Evolutionary conservation across 2,113 vertebrate species (phyloP).

Genomic region (Psittacus erithacus): DNA sequence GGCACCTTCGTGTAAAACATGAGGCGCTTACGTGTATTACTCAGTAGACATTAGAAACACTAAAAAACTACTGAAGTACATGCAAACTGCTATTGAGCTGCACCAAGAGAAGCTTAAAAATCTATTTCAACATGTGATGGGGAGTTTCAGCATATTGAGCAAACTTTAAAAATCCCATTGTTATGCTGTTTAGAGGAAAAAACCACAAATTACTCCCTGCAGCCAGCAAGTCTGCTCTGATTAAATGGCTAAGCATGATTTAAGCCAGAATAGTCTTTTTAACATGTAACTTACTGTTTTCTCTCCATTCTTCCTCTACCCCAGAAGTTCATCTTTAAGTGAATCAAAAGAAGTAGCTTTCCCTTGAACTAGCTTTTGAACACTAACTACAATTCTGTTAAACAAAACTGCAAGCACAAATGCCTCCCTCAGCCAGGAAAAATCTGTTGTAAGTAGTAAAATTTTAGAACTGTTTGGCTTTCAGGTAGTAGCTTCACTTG

Average conservation of each 20-base stretch:
- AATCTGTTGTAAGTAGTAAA: neutral
- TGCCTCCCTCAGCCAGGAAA: neutral
- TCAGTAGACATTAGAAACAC: neutral
- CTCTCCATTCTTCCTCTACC: neutral
- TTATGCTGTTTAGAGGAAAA: conserved; percentile 7
- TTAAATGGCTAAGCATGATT: conserved; percentile 54
- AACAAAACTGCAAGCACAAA: neutral
- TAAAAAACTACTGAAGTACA: neutral
- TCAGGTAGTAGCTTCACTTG: neutral
- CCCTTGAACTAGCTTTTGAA: conserved; percentile 27
- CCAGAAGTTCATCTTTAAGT: conserved; percentile 16
- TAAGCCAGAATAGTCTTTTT: conserved; percentile 31
- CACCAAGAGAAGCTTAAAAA: neutral
- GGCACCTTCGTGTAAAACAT: neutral
- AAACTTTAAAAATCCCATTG: conserved; percentile 35
- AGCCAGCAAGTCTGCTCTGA: conserved; percentile 45
- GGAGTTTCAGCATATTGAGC: conserved; percentile 38
- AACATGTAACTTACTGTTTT: conserved; percentile 29
- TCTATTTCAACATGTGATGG: neutral
- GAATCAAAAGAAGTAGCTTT: conserved; percentile 2
- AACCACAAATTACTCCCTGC: neutral
- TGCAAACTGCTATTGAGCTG: neutral
- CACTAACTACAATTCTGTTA: neutral
- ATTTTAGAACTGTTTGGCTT: neutral
- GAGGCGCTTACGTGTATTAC: neutral